Evolutionary conservation across 2,888 invertebrate genomes (phyloP).

Genomic region (Prionchulus punctatus): DNA sequence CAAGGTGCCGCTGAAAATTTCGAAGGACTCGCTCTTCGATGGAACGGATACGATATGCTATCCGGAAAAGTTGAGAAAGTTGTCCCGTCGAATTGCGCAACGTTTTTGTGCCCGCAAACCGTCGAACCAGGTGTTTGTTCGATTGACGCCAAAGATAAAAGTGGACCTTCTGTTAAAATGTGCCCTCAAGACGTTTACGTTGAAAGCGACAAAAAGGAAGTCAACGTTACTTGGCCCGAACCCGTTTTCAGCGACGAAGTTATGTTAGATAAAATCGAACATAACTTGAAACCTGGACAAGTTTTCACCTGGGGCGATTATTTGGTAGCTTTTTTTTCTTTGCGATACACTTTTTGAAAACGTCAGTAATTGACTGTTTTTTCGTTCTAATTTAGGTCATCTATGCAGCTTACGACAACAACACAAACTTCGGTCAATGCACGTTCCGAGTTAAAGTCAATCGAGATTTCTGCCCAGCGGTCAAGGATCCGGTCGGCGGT

Average conservation of each 20-base stretch:
- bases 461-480: conserved; percentile 78
- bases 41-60: conserved; percentile 74
- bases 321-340: too few species aligned
- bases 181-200: conserved; percentile 58
- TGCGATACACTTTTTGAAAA: conserved; percentile 7
- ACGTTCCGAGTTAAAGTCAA: conserved; percentile 26
- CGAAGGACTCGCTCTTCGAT: conserved; percentile 64
- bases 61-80: conserved; percentile 23
- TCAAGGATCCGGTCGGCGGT: conserved; percentile 76
- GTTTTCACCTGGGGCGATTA: conserved; percentile 29
- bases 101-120: neutral
- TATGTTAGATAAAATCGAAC: conserved; percentile 20
- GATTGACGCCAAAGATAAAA: neutral
- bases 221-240: conserved; percentile 26
- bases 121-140: conserved; percentile 5
- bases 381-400: neutral
- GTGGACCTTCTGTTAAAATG: conserved; percentile 8
- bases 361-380: neutral
- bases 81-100: conserved; percentile 10
- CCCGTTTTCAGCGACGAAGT: conserved; percentile 19
- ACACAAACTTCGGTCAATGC: conserved; percentile 23
- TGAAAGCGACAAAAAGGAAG: conserved; percentile 43
- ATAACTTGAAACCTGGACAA: conserved; percentile 25
- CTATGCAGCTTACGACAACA: conserved; percentile 29
- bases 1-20: conserved; percentile 65